phyloP scores from a whole-genome alignment of 1,140 invertebrate genomes.

The Popillia japonica region DNA sequence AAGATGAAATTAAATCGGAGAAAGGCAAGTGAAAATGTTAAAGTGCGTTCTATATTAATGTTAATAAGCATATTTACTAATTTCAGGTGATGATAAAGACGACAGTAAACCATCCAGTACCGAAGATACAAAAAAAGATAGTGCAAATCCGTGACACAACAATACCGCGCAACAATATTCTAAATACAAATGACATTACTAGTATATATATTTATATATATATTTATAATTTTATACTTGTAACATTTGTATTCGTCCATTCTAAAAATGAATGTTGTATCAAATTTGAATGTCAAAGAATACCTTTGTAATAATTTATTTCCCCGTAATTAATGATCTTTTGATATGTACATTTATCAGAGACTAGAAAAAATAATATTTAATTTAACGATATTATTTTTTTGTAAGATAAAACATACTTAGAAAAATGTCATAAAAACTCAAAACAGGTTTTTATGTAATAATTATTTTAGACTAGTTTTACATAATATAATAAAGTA shows the following conservation, averaged over 20 bases:
- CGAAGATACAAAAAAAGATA: slow-evolving; percentile 72
- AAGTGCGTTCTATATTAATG: background rate
- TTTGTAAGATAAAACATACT: slow-evolving; percentile 23
- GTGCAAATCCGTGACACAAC: slow-evolving; percentile 64
- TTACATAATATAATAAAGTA: slow-evolving; percentile 27
- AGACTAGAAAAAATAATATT: slow-evolving; percentile 31
- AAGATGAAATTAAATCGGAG: slow-evolving; percentile 70
- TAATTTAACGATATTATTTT: slow-evolving; percentile 29
- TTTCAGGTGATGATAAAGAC: slow-evolving; percentile 69
- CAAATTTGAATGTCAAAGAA: slow-evolving; percentile 17
- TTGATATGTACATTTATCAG: slow-evolving; percentile 35
- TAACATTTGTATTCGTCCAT: slow-evolving; percentile 37
- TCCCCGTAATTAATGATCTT: background rate
- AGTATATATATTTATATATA: slow-evolving; percentile 33
- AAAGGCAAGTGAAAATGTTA: slow-evolving; percentile 51
- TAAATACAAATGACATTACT: slow-evolving; percentile 45
- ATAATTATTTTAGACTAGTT: slow-evolving; percentile 32
- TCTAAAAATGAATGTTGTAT: slow-evolving; percentile 34
- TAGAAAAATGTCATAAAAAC: slow-evolving; percentile 24
- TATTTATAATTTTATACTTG: slow-evolving; percentile 36
- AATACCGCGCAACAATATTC: slow-evolving; percentile 45
- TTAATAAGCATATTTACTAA: slow-evolving; percentile 44
- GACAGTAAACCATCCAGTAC: slow-evolving; percentile 66
- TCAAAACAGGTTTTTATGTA: slow-evolving; percentile 21
- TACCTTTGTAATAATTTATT: slow-evolving; percentile 34